Evolutionary conservation across 2,888 invertebrate species (phyloP), one percentile per base, ranked within the genome.

Genomic region (Ochropacha duplaris): DNA sequence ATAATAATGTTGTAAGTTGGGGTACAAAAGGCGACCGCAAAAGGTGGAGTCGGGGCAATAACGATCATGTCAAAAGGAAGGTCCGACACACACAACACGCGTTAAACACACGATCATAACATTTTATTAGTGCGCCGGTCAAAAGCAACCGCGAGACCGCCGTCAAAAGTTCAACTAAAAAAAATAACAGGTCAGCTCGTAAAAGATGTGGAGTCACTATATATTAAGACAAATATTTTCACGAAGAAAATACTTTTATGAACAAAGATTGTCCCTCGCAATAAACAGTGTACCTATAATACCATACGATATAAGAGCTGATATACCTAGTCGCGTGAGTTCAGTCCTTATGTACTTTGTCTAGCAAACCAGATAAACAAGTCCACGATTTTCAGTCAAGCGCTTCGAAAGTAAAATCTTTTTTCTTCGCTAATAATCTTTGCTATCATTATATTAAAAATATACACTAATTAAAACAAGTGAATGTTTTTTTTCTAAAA

Each of bases 81-180:
- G 88, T 72, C 91, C 92, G 91, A 89, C 92, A 87, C 86, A 89
- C 79, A 82, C 84, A 88, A 88, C 90, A 86, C 87, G 91, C 91
- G 92, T 91, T 90, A 92, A 92, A 90, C 92, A 92, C 86, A 92
- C 92, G 88, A 90, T 89, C 90, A 91, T 92, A 92, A 92, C 89
- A 89, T 92, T 92, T 92, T 92, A 92, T 92, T 92, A 90, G 92
- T 90, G 88, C 86, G 81, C 82, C 85, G 87, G 92, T 89, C 90
- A 90, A 92, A 90, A 89, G 90, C 90, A 87, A 88, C 89, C 90
- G 90, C 90, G 85, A 79, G 86, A 84, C 84, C 88, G 84, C 85
- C 89, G 84, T 87, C 88, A 86, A 87, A 87, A 90, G 90, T 90
- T 89, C 92, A 90, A 87, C 84, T 74, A 87, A 87, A 86, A 90